Base-by-base conservation (phyloP, 2,888 invertebrate species). In the Lasioglossum calceatum region DNA sequence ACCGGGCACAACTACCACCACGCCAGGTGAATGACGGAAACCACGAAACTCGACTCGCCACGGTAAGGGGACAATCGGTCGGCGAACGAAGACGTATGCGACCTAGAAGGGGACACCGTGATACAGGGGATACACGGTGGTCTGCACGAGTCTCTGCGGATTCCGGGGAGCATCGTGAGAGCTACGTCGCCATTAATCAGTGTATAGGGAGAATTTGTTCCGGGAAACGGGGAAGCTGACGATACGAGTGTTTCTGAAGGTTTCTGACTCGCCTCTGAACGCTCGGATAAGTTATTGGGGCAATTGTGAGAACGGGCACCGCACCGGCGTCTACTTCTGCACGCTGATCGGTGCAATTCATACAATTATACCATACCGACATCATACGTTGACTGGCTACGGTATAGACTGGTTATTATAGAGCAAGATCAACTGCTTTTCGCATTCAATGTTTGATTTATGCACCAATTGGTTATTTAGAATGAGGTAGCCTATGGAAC, bases 1-100 rank as follows among this genome's bases (percentile, higher is more conserved):
- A 47, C 73, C 39, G 36, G 27, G 27, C 27, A 12, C 61, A 61
- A 32, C 54, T 27, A 61, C 27, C 61, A 32, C 61, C 14, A n/a
- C 61, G 82, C 50, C 87, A 86, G 84, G 84, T 89, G 88, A 89
- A 78, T 44, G 84, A 78, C 80, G 80, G 81, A 50, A 61, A 70
- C 82, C 39, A 36, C 83, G 87, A 16, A 61, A 61, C 61, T 61
- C 67, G 72, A 50, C 77, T 54, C 64, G 36, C 67, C 67, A 32
- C 67, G 32, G 67, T 36, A 64, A 61, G 36, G 42, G 47, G 76
- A 44, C n/a, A 58, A 39, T 44, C 64, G 42, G 23, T 39, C 36
- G 73, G 16, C n/a, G 58, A 82, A 87, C 83, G 82, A 82, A 79
- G 85, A 85, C 85, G 79, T 82, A 82, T 82, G 79, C 70, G 77